Base-by-base conservation (phyloP, 2,888 invertebrate species). In the Eudemis profundana region DNA sequence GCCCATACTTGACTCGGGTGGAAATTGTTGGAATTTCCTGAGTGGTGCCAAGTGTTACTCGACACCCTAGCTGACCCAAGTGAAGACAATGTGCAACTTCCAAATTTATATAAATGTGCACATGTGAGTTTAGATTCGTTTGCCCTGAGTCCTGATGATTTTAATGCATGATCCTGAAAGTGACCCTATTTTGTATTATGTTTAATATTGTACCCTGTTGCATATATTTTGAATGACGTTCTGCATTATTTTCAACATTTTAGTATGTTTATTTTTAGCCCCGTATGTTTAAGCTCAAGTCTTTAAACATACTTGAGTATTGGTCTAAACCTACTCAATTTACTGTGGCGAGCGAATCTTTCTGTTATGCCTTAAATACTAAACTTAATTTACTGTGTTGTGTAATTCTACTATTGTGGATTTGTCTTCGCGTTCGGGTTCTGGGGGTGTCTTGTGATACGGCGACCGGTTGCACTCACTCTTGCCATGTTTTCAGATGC, bases 401-500 rank as follows among this genome's bases (percentile, higher is more conserved):
- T 19, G 29, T 36, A n/a, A n/a, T n/a, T n/a, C n/a, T n/a, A n/a
- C n/a, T n/a, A n/a, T n/a, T n/a, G n/a, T 29, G 21, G 4, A 14
- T 36, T 44, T 59, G 23, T 40, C 53, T 40, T 38, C 51, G 8
- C 21, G n/a, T 1, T 60, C 38, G n/a, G 3, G 38, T 38, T 7
- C 8, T n/a, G 4, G 10, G 65, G 64, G 65, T 65, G 53, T 60
- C 70, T 71, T 67, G 68, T 67, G 51, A 70, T 70, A 69, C 72
- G 29, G 66, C 64, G 59, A 47, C 60, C 44, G 64, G 50, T 69
- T 64, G 76, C 82, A 87, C 84, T 86, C 85, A 89, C 74, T 72
- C 70, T 81, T 83, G 76, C 77, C 85, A 85, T 87, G 79, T 86
- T 90, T 90, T 86, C 90, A 91, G 91, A 90, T 87, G 78, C 83